Base-by-base conservation (phyloP, 2,113 vertebrate species). In the Aptenodytes patagonicus region DNA sequence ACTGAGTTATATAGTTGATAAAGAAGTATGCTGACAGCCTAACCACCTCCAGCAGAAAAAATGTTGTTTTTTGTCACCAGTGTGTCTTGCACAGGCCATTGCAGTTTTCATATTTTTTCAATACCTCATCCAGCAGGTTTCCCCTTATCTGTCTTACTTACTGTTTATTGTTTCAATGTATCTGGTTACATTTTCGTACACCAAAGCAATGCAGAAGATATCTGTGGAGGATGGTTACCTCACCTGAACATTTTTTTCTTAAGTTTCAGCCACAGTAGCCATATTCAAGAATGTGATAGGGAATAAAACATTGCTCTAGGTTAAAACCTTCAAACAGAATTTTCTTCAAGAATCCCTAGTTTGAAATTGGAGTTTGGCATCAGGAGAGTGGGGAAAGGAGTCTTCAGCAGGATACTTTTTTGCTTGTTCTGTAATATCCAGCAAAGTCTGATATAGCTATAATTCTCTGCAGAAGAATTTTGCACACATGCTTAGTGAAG, bases 271-370 rank as follows among this genome's bases (percentile, higher is more conserved):
- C 17, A 32, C 10, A 60, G 34, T 40, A 76, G 19, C 38, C 42
- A 38, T 15, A 32, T 47, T 64, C 70, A 79, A n/a, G 25, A 90
- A 36, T 40, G 24, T 61, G 51, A 70, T 65, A 82, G 14, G 17
- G 52, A 69, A 58, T 54, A 93, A 83, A 91, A 91, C 4, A 47
- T 65, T 87, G 49, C 46, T 89, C 26, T 70, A 66, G 40, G 49
- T 89, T 94, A 83, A 94, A 91, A 94, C 31, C 42, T 91, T 81
- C 77, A 87, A 91, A 89, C 18, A 75, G 49, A 89, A 78, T 95
- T 81, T 95, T 87, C 49, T 78, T 89, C 81, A 84, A 62, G 65
- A 87, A 87, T 2, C 6, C 6, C 10, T 55, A 54, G 64, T 91
- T 89, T 89, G 60, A 82, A 93, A 85, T 17, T 66, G 46, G 44